Base-by-base conservation (phyloP, 2,888 invertebrate genomes). In the Nebria brevicollis region DNA sequence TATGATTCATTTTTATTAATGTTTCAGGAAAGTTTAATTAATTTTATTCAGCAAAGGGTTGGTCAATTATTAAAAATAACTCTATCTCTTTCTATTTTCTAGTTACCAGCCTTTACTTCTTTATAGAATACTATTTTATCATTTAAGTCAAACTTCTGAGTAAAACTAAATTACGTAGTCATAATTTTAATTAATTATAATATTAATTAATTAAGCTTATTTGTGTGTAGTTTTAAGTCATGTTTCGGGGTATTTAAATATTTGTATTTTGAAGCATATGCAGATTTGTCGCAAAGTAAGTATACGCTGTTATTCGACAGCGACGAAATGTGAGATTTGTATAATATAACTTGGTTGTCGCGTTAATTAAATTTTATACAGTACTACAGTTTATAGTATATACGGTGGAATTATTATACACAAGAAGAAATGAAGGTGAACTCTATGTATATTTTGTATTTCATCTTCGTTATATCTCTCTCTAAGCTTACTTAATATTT, bases 341-440 rank as follows among this genome's bases (percentile, higher is more conserved):
- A 8, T 11, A 54, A 54, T 13, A 54, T 54, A 54, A 54, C 11
- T 54, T 54, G 54, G 54, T 54, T 54, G 8, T 13, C 54, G 8
- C 54, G 54, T 54, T 54, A 54, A 54, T 54, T 54, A 54, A 54
- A 54, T 54, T 54, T 54, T 54, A 54, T 54, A 13, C 54, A 54
- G 54, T 54, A 54, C 54, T 13, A 11, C 54, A 54, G 54, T 54
- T 54, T 54, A 54, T 11, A 8, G 13, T 54, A 54, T 54, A 54
- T 54, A 11, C 54, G 54, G 13, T 13, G 54, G 13, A 54, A 54
- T 54, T 11, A 54, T 54, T 54, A 54, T 54, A 54, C 54, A 54
- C 54, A 54, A 54, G 54, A 54, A 54, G 54, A 54, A 54, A 54
- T 54, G 54, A 54, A 54, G 54, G 54, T 54, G 54, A 54, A 54